Base-by-base conservation (phyloP, 2,113 vertebrate genomes). In the Anas platyrhynchos region DNA sequence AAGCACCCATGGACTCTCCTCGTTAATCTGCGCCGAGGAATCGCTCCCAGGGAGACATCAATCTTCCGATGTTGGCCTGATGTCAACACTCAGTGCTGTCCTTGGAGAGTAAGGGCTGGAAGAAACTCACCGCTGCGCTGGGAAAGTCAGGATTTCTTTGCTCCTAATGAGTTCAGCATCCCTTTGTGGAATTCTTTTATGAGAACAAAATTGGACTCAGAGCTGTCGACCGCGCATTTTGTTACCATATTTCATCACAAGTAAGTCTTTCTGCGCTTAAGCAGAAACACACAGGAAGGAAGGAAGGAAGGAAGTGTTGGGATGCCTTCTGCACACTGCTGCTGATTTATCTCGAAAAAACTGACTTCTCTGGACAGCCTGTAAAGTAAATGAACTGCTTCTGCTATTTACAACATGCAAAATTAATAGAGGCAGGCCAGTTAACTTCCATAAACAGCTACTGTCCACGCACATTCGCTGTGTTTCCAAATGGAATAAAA, bases 51-150 rank as follows among this genome's bases (percentile, higher is more conserved):
- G 76, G 73, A 84, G 56, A 72, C 92, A 91, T 82, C 83, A 81
- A 54, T 83, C 36, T 93, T 82, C 86, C 48, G 50, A 13, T 25
- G 15, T 9, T 94, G 86, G 69, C 85, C 68, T 59, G 81, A 52
- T 77, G 61, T 91, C 87, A 92, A 90, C 82, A 44, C 41, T 71
- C 83, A 38, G 80, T 85, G 76, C 91, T 95, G 93, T 93, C 92
- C 82, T 86, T 75, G 25, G 87, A 96, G 94, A 97, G 80, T 61
- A 96, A 88, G 76, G 90, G 50, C 73, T 96, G 93, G 91, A 92
- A 93, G 69, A 88, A 95, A 82, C 55, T 84, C 52, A 1, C 41
- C 73, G 66, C 92, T 96, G 89, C 92, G 89, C 93, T 68, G 65
- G 91, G 75, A 68, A 89, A 92, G 84, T 73, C 79, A 41, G 75